Evolutionary conservation across 1,140 invertebrate genomes (phyloP), one percentile per base, ranked within the genome.

Genomic region (Neodiprion fabricii): DNA sequence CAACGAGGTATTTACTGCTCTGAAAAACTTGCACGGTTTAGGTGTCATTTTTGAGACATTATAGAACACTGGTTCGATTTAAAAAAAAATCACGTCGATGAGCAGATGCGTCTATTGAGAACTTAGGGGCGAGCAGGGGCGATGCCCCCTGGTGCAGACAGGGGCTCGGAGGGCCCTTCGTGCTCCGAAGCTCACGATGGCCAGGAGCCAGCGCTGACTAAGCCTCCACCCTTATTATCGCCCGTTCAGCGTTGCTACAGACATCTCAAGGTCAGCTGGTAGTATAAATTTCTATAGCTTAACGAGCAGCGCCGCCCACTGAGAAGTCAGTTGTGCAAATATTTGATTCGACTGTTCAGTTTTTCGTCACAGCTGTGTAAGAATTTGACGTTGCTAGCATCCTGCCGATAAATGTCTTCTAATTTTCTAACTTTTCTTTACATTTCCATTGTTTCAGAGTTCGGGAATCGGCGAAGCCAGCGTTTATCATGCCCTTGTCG

Each of bases 401-500:
- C 40, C 66, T 10, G 23, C 12, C 14, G 14, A 73, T 79, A 70
- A 50, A 68, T 50, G 12, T 68, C 11, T 61, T 28, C 49, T 14
- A 21, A 12, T 70, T 48, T 70, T 11, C 17, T 72, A 47, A 14
- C 67, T 67, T 65, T 23, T 72, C 12, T 48, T 65, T 49, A 14
- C 28, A 40, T 40, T 40, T 5, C 28, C 80, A 77, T 83, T 85
- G 78, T 78, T 78, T 72, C 89, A 94, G 92, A 92, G 91, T 83
- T 97, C 95, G 78, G 96, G 96, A 78, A 93, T 97, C 83, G 96
- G 96, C 77, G 95, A 97, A 85, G 96, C 98, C 72, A 97, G 95
- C 84, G 94, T 99, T 61, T 98, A 98, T 89, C 98, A 99, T 93
- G 98, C 98, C 68, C 90, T 99, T 84, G 94, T 99, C 80, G 97